Evolutionary conservation across 2,797 vertebrate species (phyloP).

Genomic region (Pachyuromys duprasi): DNA sequence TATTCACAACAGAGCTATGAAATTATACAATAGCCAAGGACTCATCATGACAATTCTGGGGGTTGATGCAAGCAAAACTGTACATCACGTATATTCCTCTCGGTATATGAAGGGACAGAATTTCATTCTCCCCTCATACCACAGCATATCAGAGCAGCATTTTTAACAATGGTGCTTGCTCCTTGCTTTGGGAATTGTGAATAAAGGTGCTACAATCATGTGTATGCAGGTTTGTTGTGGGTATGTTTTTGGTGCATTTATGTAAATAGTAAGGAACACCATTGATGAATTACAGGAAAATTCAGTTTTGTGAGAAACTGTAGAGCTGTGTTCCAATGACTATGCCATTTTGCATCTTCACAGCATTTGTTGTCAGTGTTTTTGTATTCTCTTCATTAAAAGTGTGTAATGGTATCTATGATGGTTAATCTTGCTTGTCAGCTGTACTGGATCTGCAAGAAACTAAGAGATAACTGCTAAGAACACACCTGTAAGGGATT

Average conservation of each 20-base stretch:
- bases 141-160: not conserved
- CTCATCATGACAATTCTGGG: not conserved
- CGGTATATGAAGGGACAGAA: not conserved
- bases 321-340: not conserved
- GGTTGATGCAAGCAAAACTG: not conserved
- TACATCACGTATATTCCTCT: not conserved
- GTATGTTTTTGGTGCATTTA: not conserved
- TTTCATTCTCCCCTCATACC: not conserved
- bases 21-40: not conserved
- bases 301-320: not conserved
- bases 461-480: not conserved
- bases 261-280: not conserved
- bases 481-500: not conserved
- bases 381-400: not conserved
- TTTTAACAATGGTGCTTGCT: not conserved
- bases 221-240: not conserved
- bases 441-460: not conserved
- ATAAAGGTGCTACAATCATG: not conserved
- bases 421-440: not conserved
- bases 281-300: not conserved
- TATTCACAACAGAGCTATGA: conserved; percentile 6
- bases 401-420: not conserved
- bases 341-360: not conserved
- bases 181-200: not conserved
- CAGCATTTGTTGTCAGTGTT: not conserved